A percentile compares a stretch with the other conserved stretches of the same genome.
These are phyloP conservation scores for Cephalopterus ornatus DNA, from an alignment of 2,113 vertebrate genomes.

Conservation along the genomic window DNA sequence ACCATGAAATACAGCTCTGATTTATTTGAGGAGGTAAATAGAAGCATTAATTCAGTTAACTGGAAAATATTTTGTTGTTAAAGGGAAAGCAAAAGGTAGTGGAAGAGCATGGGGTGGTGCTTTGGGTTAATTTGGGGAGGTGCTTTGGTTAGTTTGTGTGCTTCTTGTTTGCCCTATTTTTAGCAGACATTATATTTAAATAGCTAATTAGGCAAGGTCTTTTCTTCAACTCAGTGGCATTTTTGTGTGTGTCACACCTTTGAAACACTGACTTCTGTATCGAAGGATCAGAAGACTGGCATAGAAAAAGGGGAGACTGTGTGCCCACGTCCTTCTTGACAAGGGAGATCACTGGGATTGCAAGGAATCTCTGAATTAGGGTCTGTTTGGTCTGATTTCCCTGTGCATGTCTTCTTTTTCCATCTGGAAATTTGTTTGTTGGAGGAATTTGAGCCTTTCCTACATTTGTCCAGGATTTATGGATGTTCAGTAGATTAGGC, in stretches of 20 bases:
- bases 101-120: not conserved
- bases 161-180: not conserved
- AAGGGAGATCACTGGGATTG: not conserved
- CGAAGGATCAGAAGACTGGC: not conserved
- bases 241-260: not conserved
- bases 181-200: not conserved
- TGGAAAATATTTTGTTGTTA: not conserved
- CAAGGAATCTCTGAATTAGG: not conserved
- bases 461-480: not conserved
- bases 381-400: not conserved
- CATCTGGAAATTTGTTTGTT: slow-evolving; percentile 20
- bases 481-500: not conserved
- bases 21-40: not conserved
- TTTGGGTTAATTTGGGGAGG: not conserved
- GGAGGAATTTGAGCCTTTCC: not conserved
- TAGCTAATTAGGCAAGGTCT: not conserved
- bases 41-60: not conserved
- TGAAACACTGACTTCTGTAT: not conserved
- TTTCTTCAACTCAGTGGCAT: not conserved
- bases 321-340: not conserved
- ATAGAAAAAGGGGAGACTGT: not conserved
- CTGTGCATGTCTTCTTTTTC: not conserved
- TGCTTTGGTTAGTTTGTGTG: not conserved
- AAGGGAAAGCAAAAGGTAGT: not conserved
- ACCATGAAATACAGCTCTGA: not conserved